Base-by-base conservation (phyloP, 2,888 invertebrate species). In the Lasioglossum zephyrum region DNA sequence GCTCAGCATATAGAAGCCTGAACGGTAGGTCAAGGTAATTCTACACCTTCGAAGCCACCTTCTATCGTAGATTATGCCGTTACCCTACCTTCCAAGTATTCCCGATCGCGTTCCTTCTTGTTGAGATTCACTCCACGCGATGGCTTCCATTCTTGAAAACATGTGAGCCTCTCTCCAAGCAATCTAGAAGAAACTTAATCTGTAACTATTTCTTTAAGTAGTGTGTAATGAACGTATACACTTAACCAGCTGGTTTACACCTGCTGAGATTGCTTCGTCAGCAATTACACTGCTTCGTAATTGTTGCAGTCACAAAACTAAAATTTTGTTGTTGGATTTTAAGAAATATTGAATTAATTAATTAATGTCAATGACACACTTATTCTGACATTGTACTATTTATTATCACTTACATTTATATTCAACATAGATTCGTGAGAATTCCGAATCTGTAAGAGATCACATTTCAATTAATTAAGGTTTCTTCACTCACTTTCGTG, bases 1-100 rank as follows among this genome's bases (percentile, higher is more conserved):
- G 88, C 84, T 79, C 87, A 75, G 81, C 49, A 80, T 81, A 77
- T 84, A 81, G 70, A 74, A 81, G 77, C 57, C 70, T 79, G 81
- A 79, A 75, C 82, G 85, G 73, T 81, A 85, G 88, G 81, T 84
- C 89, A 88, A 87, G 70, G 88, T 85, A 92, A 93, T 91, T 87
- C 82, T 92, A 93, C 91, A 92, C 77, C 89, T 90, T 87, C 31
- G 79, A 79, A 85, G 72, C 86, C 74, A 77, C 81, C 79, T 69
- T 81, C 75, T 66, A 80, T 81, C 79, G 85, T 79, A 79, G 84
- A 87, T 87, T 87, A 87, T 87, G 87, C 84, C 84, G 82, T 87
- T 87, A 86, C 79, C 79, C 57, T 74, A 49, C 70, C 84, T 66
- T 80, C 72, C 80, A 80, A 53, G 49, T 69, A 69, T 72, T 78